Evolutionary conservation across 2,113 vertebrate species (phyloP), one percentile per base, ranked within the genome.

Genomic region (Dascyllus trimaculatus): DNA sequence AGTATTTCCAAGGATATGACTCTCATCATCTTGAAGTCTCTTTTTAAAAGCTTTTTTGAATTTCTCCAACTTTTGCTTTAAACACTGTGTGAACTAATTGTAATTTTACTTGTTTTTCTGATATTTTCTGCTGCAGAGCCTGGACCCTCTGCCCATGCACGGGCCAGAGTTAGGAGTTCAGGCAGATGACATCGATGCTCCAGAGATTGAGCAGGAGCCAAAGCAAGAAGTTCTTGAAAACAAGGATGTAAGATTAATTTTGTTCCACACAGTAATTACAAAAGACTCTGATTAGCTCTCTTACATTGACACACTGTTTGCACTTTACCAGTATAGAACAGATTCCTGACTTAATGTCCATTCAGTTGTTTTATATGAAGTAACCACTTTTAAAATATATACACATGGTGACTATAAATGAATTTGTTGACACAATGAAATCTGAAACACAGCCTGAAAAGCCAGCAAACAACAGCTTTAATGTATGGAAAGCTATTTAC

Each of bases 191-290:
- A 91, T 96, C 1, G 97, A 98, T 7, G 79, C 96, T 67, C 92
- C 95, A 8, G 97, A 96, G 59, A 91, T 96, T 48, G 96, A 99
- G 70, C 96, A 94, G 22, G 96, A 99, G 72, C 81, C 93, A 0
- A 98, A 97, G 79, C 97, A 98, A 88, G 97, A 99, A 78, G 95
- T 99, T 84, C 95, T 99, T 0, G 97, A 99, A 90, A 99, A 99
- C 91, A 99, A 97, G 93, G 95, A 98, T 78, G 98, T 98, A 80
- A 93, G 96, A 85, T 52, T 26, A 40, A 26, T 35, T 54, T 59
- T 68, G 19, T 49, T 24, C 15, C 15, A 67, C 24, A 32, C 19
- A 24, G 1, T 5, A 52, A 24, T 26, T 54, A 40, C 19, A 51
- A 51, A 0, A 40, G 10, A 14, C 18, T 52, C 17, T 45, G 8